A percentile compares a stretch with the other conserved stretches of the same genome.
Evolutionary conservation across 2,888 invertebrate genomes (phyloP).

Genomic region (Notodonta ziczac): DNA sequence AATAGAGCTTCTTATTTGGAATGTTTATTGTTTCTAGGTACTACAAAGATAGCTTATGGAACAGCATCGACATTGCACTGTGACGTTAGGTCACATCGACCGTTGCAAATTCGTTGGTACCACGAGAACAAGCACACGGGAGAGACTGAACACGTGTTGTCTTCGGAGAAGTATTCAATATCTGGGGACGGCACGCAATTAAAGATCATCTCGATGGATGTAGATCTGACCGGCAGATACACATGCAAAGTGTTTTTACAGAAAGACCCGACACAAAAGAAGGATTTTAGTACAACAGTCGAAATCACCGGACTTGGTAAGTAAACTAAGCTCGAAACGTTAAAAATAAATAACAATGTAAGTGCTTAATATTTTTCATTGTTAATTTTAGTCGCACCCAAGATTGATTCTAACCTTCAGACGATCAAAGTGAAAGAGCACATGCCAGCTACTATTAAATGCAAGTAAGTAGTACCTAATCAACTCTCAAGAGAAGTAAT

Average conservation of each 20-base stretch:
- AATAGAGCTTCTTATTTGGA: no score
- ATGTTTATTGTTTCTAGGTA: no score
- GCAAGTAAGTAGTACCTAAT: neutral
- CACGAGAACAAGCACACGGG: conserved; percentile 15
- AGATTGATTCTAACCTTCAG: neutral
- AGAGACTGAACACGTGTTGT: conserved; percentile 5
- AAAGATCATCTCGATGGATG: conserved; percentile 28
- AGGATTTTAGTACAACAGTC: conserved; percentile 1
- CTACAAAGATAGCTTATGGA: no score
- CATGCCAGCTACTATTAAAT: neutral
- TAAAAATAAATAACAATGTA: no score
- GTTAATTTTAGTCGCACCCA: neutral
- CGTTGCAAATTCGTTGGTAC: conserved; percentile 34
- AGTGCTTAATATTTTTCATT: neutral
- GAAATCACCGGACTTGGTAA: conserved; percentile 3
- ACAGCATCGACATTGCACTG: conserved; percentile 20
- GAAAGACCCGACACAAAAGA: neutral
- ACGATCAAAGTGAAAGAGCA: neutral
- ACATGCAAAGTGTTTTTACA: conserved; percentile 9
- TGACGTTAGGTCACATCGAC: conserved; percentile 29
- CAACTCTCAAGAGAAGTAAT: no score
- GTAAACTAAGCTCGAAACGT: neutral
- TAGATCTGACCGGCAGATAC: conserved; percentile 26
- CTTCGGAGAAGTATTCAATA: conserved; percentile 26
- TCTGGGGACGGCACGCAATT: conserved; percentile 22